Evolutionary conservation across 2,888 invertebrate species (phyloP), one percentile per base, ranked within the genome.

Genomic region (Athalia rosae): DNA sequence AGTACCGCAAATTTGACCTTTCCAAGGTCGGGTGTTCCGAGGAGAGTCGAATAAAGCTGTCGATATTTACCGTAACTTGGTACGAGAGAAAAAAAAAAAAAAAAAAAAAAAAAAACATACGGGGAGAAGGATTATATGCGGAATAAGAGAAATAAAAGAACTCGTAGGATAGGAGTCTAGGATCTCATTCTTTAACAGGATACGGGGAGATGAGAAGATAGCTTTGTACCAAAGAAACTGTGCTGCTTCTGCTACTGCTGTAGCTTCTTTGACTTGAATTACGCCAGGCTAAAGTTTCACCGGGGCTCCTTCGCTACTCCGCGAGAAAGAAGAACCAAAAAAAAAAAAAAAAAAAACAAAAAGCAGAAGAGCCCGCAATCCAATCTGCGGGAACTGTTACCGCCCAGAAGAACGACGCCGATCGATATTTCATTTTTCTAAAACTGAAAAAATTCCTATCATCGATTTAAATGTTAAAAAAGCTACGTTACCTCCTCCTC

Each of bases 201-300:
- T 83, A 85, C 85, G 50, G 80, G 82, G 80, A 85, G 85, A 85
- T 85, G 83, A 78, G 79, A 76, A 83, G 85, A 85, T 85, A 85
- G 85, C 85, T 85, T 85, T 85, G 85, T 85, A 80, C 50, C 78
- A 80, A 81, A 80, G 81, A 83, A 81, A 83, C 83, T 84, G 28
- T 11, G 45, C 63, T 45, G n/a, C 45, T 45, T 9, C 41, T 28
- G 41, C 6, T 8, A 7, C 62, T 62, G 43, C 82, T 82, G 84
- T 84, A 82, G 84, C 28, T 28, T 84, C 83, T 80, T 82, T 85
- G 83, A 84, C 84, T 85, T 85, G 84, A 85, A 83, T 85, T 85
- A 85, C 85, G 82, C 83, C 82, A 81, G 85, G 85, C 83, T 84
- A 85, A 83, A 84, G 85, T 85, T 85, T 85, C 85, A 85, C 76